Base-by-base conservation (phyloP, 2,888 invertebrate species). In the Elegia similella region DNA sequence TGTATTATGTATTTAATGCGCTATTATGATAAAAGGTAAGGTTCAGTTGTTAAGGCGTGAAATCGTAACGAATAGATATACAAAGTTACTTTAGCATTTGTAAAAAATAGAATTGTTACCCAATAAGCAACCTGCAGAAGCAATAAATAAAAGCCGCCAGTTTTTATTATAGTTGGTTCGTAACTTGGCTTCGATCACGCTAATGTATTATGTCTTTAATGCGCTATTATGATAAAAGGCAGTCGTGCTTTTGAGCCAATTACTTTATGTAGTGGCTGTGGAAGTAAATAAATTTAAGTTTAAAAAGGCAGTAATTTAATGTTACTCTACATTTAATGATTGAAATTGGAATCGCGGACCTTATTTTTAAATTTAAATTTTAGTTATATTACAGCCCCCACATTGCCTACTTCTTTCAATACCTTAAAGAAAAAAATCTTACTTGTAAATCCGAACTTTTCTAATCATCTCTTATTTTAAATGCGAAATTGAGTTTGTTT, bases 141-240 rank as follows among this genome's bases (percentile, higher is more conserved):
- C 38, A 15, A 38, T 47, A 47, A 47, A 55, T 16, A 55, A 55
- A 17, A 46, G 15, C 44, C 44, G 46, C 34, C 46, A 38, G 16
- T 55, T 55, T 55, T 55, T 55, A 46, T 55, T 55, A 47, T 32
- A 15, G 12, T 46, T 13, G 17, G n/a, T 38, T 16, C 38, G n/a
- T 44, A 8, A 15, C 47, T 46, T 55, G 47, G 34, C 46, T 55
- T 23, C 38, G 46, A 55, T 55, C 55, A 47, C 55, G 47, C 55
- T 55, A 55, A 55, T 55, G 55, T 44, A 44, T 43, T 54, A 54
- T 30, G 54, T 43, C 42, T 54, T 30, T 54, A 43, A 54, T 48
- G 30, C 7, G 52, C 52, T 42, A 52, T 52, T 42, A 52, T 17
- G 42, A 52, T 52, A 42, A 23, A 38, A 42, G 47, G 47, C 13